These are phyloP conservation scores for Mormyrops attenuatus DNA, from an alignment of 2,797 vertebrate species.

Conservation along the genomic window DNA sequence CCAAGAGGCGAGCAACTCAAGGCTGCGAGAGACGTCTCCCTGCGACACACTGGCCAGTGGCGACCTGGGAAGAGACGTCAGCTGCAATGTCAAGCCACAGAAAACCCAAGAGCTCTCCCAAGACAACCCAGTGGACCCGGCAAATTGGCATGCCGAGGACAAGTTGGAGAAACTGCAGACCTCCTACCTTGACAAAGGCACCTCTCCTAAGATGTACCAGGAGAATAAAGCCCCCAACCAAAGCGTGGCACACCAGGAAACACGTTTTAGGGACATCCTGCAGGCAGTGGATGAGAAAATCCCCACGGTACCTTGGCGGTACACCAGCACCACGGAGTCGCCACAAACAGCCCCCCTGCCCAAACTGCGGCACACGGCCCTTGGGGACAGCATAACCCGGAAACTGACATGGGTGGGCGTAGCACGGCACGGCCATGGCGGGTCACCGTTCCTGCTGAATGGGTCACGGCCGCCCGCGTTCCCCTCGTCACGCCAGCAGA, in stretches of 20 bases:
- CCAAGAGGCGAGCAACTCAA: conserved; percentile 36
- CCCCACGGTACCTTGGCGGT: conserved; percentile 36
- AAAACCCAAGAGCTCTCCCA: conserved; percentile 48
- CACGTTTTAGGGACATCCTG: conserved; percentile 49
- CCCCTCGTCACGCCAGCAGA: conserved; percentile 58
- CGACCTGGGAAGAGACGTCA: conserved; percentile 46
- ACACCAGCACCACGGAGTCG: conserved; percentile 43
- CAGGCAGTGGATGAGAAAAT: conserved; percentile 46
- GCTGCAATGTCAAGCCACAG: conserved; percentile 35
- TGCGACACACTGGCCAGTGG: conserved; percentile 51
- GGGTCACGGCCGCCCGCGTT: conserved; percentile 59
- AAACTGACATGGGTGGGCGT: conserved; percentile 64
- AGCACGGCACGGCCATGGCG: conserved; percentile 46
- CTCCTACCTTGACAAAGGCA: conserved; percentile 50
- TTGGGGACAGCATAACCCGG: conserved; percentile 52
- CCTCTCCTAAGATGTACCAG: conserved; percentile 53
- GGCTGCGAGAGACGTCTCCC: conserved; percentile 57
- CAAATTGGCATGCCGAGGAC: conserved; percentile 37
- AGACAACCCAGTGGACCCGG: conserved; percentile 40
- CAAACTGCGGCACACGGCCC: conserved; percentile 50
- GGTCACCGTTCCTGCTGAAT: conserved; percentile 51
- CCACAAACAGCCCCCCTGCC: conserved; percentile 51
- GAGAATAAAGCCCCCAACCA: conserved; percentile 45
- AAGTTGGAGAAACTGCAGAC: conserved; percentile 53
- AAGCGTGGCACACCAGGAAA: conserved; percentile 34